A percentile compares a stretch with the other conserved stretches of the same genome.
Conservation (phyloP, 2,113 vertebrate species). For the Sinocyclocheilus grahami region DNA sequence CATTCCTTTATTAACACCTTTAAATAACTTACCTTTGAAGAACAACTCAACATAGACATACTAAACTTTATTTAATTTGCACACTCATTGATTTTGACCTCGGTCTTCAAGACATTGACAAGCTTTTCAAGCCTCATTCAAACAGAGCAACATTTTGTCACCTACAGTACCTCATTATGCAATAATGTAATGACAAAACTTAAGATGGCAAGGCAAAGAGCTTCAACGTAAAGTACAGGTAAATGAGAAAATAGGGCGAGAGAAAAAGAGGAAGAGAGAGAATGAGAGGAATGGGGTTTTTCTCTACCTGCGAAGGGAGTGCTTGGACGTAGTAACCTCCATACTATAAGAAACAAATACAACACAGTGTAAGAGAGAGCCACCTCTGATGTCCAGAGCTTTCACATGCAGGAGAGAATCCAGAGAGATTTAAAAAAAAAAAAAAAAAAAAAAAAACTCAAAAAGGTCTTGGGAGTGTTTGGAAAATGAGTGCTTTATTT, state of each 20-base stretch:
- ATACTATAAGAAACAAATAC: slow-evolving; percentile 71
- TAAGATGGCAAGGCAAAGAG: neutral
- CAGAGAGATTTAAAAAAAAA: neutral
- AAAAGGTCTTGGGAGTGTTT: slow-evolving; percentile 1
- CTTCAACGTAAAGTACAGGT: slow-evolving; percentile 3
- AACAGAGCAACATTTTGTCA: neutral
- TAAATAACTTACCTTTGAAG: slow-evolving; percentile 7
- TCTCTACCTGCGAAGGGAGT: slow-evolving; percentile 68
- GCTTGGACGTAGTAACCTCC: slow-evolving; percentile 69
- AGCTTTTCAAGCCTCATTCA: slow-evolving; percentile 2
- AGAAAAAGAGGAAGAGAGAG: neutral
- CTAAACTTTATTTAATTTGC: neutral
- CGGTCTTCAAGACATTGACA: neutral
- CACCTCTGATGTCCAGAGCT: slow-evolving; percentile 52
- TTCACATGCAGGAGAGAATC: slow-evolving; percentile 53
- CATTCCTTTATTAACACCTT: neutral
- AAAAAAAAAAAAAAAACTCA: slow-evolving; percentile 3
- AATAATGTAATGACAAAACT: slow-evolving; percentile 15
- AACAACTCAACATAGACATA: neutral
- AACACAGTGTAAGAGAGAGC: slow-evolving; percentile 60
- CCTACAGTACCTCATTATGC: neutral
- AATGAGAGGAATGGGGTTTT: slow-evolving; percentile 40
- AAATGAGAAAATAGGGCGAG: slow-evolving; percentile 13
- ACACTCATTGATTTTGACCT: neutral
- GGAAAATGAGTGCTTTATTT: neutral